Percentiles rank a stretch among this genome's conserved stretches.
phyloP scores from a whole-genome alignment of 2,888 invertebrate species.

The Agrochola circellaris region DNA sequence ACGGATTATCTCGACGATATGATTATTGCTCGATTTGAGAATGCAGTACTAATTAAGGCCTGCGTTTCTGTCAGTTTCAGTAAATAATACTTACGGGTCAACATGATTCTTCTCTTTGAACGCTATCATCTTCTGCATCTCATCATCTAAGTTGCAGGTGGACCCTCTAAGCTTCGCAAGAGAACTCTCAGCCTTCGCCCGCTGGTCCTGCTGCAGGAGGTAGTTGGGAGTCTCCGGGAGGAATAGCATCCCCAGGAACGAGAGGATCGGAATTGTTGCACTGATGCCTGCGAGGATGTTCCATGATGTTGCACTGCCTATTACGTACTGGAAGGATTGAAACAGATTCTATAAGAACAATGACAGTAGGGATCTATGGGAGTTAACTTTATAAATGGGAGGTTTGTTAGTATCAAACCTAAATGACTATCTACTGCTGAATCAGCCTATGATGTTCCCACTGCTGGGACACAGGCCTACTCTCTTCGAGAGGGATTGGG shows the following conservation, averaged over 20 bases:
- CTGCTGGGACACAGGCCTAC: no score
- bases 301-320: slow-evolving; percentile 92
- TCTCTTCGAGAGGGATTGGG: no score
- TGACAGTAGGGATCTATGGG: neutral
- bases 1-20: neutral
- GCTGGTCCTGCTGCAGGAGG: slow-evolving; percentile 91
- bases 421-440: no score
- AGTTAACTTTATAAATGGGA: neutral
- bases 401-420: no score
- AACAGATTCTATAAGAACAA: neutral
- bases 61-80: neutral
- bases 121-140: slow-evolving; percentile 91
- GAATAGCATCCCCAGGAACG: slow-evolving; percentile 91
- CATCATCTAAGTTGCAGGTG: slow-evolving; percentile 91
- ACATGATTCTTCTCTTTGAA: slow-evolving; percentile 92
- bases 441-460: no score
- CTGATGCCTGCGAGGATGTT: slow-evolving; percentile 92
- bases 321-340: slow-evolving; percentile 87
- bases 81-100: slow-evolving; percentile 82
- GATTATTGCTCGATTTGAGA: neutral
- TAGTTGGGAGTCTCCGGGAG: slow-evolving; percentile 94
- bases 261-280: slow-evolving; percentile 91
- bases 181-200: slow-evolving; percentile 91
- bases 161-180: slow-evolving; percentile 91
- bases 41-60: neutral